These are phyloP conservation scores for Patella pellucida DNA, from an alignment of 2,888 invertebrate species.

Conservation along the genomic window DNA sequence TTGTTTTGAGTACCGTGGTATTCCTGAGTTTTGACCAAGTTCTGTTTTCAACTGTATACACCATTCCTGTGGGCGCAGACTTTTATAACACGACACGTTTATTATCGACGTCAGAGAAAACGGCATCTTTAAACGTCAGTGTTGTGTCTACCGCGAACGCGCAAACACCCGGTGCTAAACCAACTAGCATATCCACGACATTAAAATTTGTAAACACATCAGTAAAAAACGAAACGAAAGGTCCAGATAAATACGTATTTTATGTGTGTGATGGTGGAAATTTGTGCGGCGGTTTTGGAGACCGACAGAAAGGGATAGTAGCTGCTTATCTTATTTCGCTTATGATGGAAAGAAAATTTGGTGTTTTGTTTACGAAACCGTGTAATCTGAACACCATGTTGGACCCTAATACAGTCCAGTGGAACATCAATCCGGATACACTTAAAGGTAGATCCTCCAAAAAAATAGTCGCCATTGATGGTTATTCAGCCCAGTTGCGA, in stretches of 20 bases:
- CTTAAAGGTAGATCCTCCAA: not conserved
- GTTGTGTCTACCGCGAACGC: too few relatives aligned
- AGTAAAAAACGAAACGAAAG: too few relatives aligned
- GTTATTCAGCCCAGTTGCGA: not conserved
- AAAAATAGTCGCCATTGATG: conserved; percentile 17
- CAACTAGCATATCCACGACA: too few relatives aligned
- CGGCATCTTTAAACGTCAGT: too few relatives aligned
- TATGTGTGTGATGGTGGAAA: not conserved
- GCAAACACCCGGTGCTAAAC: too few relatives aligned
- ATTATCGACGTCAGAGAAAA: too few relatives aligned
- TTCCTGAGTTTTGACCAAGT: too few relatives aligned
- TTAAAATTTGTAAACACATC: too few relatives aligned
- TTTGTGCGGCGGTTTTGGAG: conserved; percentile 37
- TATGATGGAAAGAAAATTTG: conserved; percentile 29
- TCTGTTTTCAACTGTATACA: too few relatives aligned
- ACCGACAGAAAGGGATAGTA: conserved; percentile 37
- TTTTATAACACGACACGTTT: too few relatives aligned
- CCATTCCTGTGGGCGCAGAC: too few relatives aligned
- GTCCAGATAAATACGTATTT: not conserved
- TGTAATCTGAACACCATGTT: conserved; percentile 31
- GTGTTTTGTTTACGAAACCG: conserved; percentile 29
- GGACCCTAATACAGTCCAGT: conserved; percentile 15
- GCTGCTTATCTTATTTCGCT: conserved; percentile 29
- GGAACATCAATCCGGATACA: conserved; percentile 8
- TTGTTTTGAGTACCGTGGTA: too few relatives aligned